Evolutionary conservation across 2,113 vertebrate species (phyloP).

Genomic region (Strix aluco): DNA sequence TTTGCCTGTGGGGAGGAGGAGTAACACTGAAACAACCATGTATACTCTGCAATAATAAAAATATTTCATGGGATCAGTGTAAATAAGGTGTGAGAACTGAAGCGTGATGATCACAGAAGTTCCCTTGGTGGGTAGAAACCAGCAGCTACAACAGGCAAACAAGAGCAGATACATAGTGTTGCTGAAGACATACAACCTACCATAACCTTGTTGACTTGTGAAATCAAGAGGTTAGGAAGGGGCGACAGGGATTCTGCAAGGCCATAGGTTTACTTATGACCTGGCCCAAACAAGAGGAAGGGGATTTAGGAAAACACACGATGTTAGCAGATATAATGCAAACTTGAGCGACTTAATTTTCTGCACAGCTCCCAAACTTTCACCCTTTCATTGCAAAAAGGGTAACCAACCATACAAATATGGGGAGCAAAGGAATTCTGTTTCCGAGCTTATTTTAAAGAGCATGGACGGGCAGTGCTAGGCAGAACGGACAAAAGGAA

Average conservation of each 20-base stretch:
- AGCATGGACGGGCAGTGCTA: not conserved
- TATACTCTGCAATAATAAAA: not conserved
- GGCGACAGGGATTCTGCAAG: not conserved
- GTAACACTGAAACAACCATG: not conserved
- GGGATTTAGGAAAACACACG: not conserved
- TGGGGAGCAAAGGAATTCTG: not conserved
- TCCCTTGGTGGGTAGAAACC: not conserved
- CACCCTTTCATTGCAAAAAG: not conserved
- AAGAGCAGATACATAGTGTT: not conserved
- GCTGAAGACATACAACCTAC: not conserved
- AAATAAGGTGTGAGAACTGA: not conserved
- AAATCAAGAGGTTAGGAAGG: not conserved
- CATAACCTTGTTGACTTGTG: not conserved
- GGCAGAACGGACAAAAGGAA: not conserved
- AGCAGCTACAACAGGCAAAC: not conserved
- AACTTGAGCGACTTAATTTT: not conserved
- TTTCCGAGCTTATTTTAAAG: not conserved
- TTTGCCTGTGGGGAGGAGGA: not conserved
- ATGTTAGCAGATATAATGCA: not conserved
- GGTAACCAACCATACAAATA: not conserved
- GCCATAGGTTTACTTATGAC: not conserved
- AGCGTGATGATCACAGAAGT: not conserved
- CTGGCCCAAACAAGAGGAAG: not conserved
- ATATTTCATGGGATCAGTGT: not conserved
- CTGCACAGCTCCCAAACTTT: not conserved